These are phyloP conservation scores for Thryonomys swinderianus DNA, from an alignment of 2,113 vertebrate species.

Conservation along the genomic window DNA sequence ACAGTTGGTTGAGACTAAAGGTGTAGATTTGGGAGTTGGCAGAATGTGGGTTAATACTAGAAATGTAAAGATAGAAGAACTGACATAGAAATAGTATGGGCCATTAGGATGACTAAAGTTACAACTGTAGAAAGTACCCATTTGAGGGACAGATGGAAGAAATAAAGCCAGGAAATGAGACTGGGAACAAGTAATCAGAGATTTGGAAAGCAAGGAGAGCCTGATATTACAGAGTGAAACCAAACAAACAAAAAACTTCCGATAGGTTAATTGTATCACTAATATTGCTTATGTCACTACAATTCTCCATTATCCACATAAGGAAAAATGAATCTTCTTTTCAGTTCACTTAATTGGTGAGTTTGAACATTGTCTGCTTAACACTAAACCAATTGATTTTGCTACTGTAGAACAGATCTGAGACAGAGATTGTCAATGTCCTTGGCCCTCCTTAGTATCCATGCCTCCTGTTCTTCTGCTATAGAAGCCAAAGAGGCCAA, in stretches of 20 bases:
- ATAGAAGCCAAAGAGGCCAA: neutral
- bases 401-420: neutral
- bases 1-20: neutral
- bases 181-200: neutral
- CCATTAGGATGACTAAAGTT: neutral
- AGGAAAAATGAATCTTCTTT: conserved; percentile 7
- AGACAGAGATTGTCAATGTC: neutral
- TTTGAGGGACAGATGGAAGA: neutral
- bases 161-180: conserved; percentile 22
- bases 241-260: neutral
- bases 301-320: conserved; percentile 14
- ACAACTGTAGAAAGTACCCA: neutral
- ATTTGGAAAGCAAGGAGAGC: neutral
- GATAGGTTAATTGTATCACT: neutral
- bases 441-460: neutral
- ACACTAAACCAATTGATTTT: neutral
- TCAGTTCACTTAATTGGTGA: conserved; percentile 17
- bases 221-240: neutral
- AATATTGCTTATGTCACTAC: neutral
- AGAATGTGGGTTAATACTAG: neutral
- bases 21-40: neutral
- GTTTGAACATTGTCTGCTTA: conserved; percentile 8
- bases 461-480: neutral
- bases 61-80: conserved; percentile 21
- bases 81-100: neutral